phyloP scores from a whole-genome alignment of 2,797 vertebrate genomes.

The Otolemur crassicaudatus region DNA sequence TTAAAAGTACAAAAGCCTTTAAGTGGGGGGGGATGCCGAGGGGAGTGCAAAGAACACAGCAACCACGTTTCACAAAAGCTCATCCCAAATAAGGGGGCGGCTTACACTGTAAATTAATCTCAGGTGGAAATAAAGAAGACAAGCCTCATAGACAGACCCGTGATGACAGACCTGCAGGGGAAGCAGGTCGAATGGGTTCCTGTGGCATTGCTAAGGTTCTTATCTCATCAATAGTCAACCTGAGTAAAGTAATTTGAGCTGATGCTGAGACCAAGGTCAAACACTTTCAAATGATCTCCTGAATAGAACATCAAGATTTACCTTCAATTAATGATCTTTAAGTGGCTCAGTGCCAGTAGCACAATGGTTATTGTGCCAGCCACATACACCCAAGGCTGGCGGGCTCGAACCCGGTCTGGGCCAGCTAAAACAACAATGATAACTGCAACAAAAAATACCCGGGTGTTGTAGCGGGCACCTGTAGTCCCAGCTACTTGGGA shows the following conservation, averaged over 20 bases:
- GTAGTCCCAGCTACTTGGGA: too few relatives aligned
- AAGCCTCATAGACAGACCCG: not conserved
- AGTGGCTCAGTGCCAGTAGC: too few relatives aligned
- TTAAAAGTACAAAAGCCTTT: not conserved
- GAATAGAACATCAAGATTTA: not conserved
- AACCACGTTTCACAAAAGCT: not conserved
- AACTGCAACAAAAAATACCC: too few relatives aligned
- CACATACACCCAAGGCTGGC: too few relatives aligned
- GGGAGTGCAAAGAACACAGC: not conserved
- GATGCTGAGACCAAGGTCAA: not conserved
- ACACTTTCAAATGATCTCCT: not conserved
- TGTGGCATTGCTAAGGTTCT: not conserved
- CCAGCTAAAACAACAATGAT: too few relatives aligned
- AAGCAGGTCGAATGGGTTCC: not conserved
- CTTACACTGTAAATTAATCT: not conserved
- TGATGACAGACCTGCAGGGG: accelerated
- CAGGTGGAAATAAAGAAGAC: not conserved
- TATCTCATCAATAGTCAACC: not conserved
- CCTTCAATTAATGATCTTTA: not conserved
- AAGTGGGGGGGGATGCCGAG: not conserved
- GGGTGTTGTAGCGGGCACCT: too few relatives aligned
- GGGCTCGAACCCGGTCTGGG: too few relatives aligned
- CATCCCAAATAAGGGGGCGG: too few relatives aligned
- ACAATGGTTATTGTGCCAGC: too few relatives aligned
- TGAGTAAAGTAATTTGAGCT: not conserved